phyloP scores from a whole-genome alignment of 2,113 vertebrate genomes.

The Chlamydotis undulata region DNA sequence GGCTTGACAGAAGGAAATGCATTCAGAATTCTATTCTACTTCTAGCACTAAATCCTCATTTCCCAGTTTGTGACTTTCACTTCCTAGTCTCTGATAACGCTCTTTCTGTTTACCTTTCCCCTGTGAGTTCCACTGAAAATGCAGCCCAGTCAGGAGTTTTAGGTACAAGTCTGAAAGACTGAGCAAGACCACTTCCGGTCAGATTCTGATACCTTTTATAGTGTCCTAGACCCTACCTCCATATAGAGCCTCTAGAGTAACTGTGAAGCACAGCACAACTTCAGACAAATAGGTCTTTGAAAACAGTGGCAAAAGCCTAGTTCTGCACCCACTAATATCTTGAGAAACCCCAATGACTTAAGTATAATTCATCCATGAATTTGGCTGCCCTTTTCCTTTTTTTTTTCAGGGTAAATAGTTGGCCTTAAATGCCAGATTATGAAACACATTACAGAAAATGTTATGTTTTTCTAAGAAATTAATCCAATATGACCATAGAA shows the following conservation, averaged over 20 bases:
- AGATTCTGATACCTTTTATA: background rate
- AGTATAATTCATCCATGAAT: background rate
- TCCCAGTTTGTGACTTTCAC: background rate
- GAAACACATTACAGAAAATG: constrained; percentile 36
- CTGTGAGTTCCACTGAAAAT: background rate
- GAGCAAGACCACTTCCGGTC: background rate
- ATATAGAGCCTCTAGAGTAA: background rate
- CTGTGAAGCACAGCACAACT: background rate
- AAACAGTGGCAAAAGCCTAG: background rate
- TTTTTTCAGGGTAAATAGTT: background rate
- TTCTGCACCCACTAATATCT: background rate
- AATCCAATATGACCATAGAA: background rate
- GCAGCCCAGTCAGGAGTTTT: background rate
- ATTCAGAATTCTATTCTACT: background rate
- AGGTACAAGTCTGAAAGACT: background rate
- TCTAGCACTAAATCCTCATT: background rate
- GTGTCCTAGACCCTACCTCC: background rate
- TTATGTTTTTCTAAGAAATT: background rate
- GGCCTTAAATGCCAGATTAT: background rate
- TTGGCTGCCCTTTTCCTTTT: background rate
- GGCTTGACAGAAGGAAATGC: background rate
- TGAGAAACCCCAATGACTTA: background rate
- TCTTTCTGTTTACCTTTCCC: background rate
- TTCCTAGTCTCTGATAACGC: background rate
- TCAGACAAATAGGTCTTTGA: background rate